Percentiles rank a stretch among this genome's conserved stretches.
Conservation (phyloP, 1,140 invertebrate genomes). For the Catajapyx aquilonaris region DNA sequence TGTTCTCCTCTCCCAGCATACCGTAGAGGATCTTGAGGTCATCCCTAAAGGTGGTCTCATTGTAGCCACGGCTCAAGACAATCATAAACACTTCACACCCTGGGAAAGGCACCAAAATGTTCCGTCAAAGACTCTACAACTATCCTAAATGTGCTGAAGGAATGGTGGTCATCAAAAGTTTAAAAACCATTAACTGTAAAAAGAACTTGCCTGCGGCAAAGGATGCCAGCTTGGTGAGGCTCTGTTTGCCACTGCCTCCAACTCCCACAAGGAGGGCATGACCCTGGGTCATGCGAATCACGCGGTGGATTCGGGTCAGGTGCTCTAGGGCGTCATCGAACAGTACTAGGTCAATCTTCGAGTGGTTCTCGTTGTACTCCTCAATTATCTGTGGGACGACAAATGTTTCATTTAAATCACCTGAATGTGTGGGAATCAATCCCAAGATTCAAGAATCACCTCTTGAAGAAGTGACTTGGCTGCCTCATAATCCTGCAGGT, state of each 20-base stretch:
- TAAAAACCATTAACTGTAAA: too few species aligned
- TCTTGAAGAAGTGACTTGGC: slow-evolving; percentile 65
- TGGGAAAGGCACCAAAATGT: slow-evolving; percentile 20
- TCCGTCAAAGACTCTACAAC: too few species aligned
- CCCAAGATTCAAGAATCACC: too few species aligned
- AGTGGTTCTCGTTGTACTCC: slow-evolving; percentile 48
- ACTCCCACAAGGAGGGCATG: slow-evolving; percentile 68
- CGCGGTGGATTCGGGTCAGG: slow-evolving; percentile 60
- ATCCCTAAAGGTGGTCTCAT: slow-evolving; percentile 56
- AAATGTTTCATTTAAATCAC: neutral
- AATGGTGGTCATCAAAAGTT: too few species aligned
- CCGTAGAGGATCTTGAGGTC: slow-evolving; percentile 63
- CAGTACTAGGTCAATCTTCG: slow-evolving; percentile 53
- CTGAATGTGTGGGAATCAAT: too few species aligned
- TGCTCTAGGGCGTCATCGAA: slow-evolving; percentile 81
- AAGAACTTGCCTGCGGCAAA: slow-evolving; percentile 46
- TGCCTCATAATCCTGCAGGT: slow-evolving; percentile 69
- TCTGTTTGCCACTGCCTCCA: slow-evolving; percentile 64
- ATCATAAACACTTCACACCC: slow-evolving; percentile 64
- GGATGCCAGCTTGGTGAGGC: slow-evolving; percentile 42
- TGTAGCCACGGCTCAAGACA: slow-evolving; percentile 56
- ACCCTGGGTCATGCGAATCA: slow-evolving; percentile 57
- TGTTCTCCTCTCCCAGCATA: slow-evolving; percentile 49
- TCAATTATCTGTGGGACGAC: slow-evolving; percentile 42
- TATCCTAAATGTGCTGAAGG: too few species aligned